Percentiles rank a stretch among this genome's conserved stretches.
phyloP scores from a whole-genome alignment of 2,888 invertebrate genomes.

The Icerya purchasi region DNA sequence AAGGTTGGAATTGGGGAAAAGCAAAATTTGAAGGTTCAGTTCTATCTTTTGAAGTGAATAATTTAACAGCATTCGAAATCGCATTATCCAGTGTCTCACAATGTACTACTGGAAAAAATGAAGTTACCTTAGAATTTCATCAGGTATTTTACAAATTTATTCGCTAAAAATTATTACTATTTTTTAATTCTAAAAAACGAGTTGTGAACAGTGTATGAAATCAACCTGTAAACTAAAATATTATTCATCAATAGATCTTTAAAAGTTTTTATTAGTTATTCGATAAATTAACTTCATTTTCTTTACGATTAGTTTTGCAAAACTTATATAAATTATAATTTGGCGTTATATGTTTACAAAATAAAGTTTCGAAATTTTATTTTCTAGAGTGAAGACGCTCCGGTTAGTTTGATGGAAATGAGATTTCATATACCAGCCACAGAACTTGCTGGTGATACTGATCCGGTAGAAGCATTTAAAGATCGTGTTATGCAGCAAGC shows the following conservation, averaged over 20 bases:
- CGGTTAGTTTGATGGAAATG: conserved; percentile 91
- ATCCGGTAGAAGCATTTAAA: conserved; percentile 92
- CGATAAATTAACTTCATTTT: neutral
- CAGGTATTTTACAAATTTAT: conserved; percentile 50
- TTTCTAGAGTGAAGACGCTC: conserved; percentile 83
- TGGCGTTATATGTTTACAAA: too few relatives aligned
- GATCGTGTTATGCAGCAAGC: conserved; percentile 92
- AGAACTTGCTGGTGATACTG: conserved; percentile 64
- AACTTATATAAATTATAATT: too few relatives aligned
- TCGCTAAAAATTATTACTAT: too few relatives aligned
- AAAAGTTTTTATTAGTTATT: neutral
- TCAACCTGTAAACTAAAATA: too few relatives aligned
- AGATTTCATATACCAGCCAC: conserved; percentile 89
- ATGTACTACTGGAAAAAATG: conserved; percentile 88
- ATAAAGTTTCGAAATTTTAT: too few relatives aligned
- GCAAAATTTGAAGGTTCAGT: conserved; percentile 79
- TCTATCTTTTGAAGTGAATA: conserved; percentile 62
- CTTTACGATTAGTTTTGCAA: too few relatives aligned
- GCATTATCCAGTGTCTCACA: conserved; percentile 90
- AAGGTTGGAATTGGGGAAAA: conserved; percentile 99
- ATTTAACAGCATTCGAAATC: conserved; percentile 78
- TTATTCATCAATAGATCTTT: too few relatives aligned
- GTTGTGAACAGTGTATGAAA: too few relatives aligned
- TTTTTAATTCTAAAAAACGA: too few relatives aligned
- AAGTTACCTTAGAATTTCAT: conserved; percentile 94